phyloP scores from a whole-genome alignment of 2,888 invertebrate genomes.

The Panopea generosa region DNA sequence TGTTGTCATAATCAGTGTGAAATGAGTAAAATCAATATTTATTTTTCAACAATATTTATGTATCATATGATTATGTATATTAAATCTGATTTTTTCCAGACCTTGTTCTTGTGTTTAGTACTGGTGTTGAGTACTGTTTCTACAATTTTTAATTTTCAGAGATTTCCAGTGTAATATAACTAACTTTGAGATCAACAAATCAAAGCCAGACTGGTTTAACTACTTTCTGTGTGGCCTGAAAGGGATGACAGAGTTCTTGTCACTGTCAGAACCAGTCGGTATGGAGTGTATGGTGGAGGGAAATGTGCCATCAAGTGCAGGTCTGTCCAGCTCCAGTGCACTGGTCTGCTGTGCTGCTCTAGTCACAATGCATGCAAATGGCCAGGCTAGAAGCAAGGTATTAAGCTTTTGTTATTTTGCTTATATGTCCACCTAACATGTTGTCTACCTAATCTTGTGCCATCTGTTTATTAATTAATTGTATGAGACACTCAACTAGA shows the following conservation, averaged over 20 bases:
- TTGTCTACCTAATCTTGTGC: too few species aligned
- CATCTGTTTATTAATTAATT: too few species aligned
- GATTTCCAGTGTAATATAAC: conserved; percentile 70
- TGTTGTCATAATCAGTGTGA: too few species aligned
- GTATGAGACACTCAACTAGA: too few species aligned
- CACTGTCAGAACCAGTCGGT: conserved; percentile 85
- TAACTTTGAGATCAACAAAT: conserved; percentile 77
- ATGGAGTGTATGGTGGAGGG: conserved; percentile 92
- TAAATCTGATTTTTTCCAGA: too few species aligned
- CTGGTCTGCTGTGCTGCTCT: conserved; percentile 97
- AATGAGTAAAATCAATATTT: too few species aligned
- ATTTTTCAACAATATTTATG: too few species aligned
- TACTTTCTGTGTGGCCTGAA: conserved; percentile 97
- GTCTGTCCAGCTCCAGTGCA: conserved; percentile 98
- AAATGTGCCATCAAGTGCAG: conserved; percentile 96
- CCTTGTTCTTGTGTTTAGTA: too few species aligned
- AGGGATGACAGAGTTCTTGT: conserved; percentile 90
- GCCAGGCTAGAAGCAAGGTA: conserved; percentile 79
- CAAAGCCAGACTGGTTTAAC: conserved; percentile 92
- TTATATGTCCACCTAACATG: background rate
- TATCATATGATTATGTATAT: too few species aligned
- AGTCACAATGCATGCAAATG: conserved; percentile 89
- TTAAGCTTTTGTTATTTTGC: background rate
- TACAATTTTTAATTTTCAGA: conserved; percentile 63
- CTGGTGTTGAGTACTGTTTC: too few species aligned